Percentiles rank a stretch among this genome's conserved stretches.
Conservation (phyloP, 2,113 vertebrate genomes). For the Tragelaphus strepsiceros region DNA sequence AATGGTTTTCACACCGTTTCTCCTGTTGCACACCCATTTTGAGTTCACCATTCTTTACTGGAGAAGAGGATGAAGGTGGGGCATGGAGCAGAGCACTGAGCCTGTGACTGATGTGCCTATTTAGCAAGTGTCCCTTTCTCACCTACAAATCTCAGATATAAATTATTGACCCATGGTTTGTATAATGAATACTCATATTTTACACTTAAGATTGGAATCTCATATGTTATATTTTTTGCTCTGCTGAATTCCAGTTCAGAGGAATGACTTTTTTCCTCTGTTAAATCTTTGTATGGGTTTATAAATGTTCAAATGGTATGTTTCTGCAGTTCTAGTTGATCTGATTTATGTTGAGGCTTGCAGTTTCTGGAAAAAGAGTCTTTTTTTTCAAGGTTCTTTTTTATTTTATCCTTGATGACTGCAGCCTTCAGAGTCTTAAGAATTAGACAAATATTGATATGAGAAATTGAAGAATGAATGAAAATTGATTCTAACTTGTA, state of each 20-base stretch:
- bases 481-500: background rate
- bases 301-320: background rate
- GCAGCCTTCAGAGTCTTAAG: background rate
- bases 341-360: background rate
- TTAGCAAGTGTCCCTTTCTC: background rate
- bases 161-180: background rate
- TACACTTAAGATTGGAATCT: background rate
- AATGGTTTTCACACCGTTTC: background rate
- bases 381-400: background rate
- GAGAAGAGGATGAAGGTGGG: background rate
- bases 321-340: background rate
- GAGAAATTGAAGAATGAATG: background rate
- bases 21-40: background rate
- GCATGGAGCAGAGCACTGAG: background rate
- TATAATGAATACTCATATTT: background rate
- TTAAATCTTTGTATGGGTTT: background rate
- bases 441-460: background rate
- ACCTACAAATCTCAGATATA: background rate
- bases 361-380: background rate
- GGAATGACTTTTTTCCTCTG: background rate
- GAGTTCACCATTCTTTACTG: background rate
- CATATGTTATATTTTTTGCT: background rate
- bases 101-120: rapidly evolving
- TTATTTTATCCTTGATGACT: background rate
- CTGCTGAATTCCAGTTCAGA: background rate